Base-by-base conservation (phyloP, 2,888 invertebrate genomes). In the Aspidiotus rigidus region DNA sequence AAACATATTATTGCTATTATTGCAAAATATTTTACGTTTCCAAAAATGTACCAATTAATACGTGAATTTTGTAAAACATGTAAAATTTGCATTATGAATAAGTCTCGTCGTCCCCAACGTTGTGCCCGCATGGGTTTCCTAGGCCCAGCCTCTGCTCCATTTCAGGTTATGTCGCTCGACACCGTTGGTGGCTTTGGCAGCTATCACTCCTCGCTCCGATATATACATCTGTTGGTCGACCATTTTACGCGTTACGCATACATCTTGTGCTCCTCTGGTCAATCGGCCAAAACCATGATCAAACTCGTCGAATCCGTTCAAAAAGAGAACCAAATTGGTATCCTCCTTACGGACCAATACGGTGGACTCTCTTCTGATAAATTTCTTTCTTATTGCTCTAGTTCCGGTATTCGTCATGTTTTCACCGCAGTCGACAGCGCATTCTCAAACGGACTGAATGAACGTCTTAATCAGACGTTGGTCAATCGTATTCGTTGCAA, bases 151-250 rank as follows among this genome's bases (percentile, higher is more conserved):
- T 28, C 28, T 1, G 28, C 28, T 28, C 28, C 28, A 1, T 28
- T 28, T 5, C 28, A 28, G 5, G 28, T 28, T 28, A 28, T 28
- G 28, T 28, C 28, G 2, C 69, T 76, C 7, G 75, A 76, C 63
- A 76, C 75, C 7, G 75, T 75, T 39, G 75, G 75, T 42, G 75
- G 75, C 8, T 73, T 76, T 70, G 74, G 73, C 41, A 74, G 73
- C 7, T 64, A 71, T 41, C 66, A 72, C 40, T 74, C 74, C 1
- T 73, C 75, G 70, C 75, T 75, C 71, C 75, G 64, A 72, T 75
- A 75, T 55, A 15, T 76, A 39, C 76, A 76, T 71, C 61, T 75
- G 42, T 41, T 73, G 15, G 72, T 74, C 15, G 74, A 75, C 56
- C 74, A 74, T 54, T 74, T 74, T 57, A 74, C 75, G 16, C 72